These are phyloP conservation scores for Drosophila prostipennis DNA, from an alignment of 2,888 invertebrate genomes.

Conservation along the genomic window DNA sequence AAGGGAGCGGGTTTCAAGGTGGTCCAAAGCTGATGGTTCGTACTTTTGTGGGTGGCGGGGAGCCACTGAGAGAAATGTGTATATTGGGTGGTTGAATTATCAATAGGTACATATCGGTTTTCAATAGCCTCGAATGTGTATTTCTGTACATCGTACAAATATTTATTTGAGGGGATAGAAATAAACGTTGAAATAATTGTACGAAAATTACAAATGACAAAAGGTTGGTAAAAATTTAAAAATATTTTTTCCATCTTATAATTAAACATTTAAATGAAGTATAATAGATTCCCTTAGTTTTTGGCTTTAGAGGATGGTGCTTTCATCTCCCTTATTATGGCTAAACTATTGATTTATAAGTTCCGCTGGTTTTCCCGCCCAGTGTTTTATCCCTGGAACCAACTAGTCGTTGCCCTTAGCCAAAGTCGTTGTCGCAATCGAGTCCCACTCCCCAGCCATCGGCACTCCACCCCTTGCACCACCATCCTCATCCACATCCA, in stretches of 20 bases:
- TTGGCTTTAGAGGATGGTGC: background rate
- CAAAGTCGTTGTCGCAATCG: constrained; percentile 67
- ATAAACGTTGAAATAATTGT: too few relatives aligned
- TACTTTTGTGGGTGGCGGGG: constrained; percentile 50
- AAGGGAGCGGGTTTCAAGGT: constrained; percentile 11
- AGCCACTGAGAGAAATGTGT: constrained; percentile 19
- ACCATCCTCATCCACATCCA: constrained; percentile 1
- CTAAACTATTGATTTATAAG: background rate
- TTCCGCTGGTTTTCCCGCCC: constrained; percentile 1
- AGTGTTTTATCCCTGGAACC: constrained; percentile 26
- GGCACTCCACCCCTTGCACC: constrained; percentile 7
- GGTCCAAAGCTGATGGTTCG: constrained; percentile 69
- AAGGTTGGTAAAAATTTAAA: too few relatives aligned
- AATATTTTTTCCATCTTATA: too few relatives aligned
- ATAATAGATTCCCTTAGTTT: background rate
- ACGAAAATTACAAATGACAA: too few relatives aligned
- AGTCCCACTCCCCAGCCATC: constrained; percentile 16
- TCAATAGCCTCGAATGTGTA: background rate
- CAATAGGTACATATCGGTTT: background rate
- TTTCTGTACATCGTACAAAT: too few relatives aligned
- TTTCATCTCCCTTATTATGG: background rate
- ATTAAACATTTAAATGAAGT: too few relatives aligned
- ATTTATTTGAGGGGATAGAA: too few relatives aligned
- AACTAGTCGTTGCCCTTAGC: constrained; percentile 75
- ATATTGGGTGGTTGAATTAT: constrained; percentile 16